Conservation (phyloP, 2,888 invertebrate genomes). For the Sinohyriopsis cumingii region DNA sequence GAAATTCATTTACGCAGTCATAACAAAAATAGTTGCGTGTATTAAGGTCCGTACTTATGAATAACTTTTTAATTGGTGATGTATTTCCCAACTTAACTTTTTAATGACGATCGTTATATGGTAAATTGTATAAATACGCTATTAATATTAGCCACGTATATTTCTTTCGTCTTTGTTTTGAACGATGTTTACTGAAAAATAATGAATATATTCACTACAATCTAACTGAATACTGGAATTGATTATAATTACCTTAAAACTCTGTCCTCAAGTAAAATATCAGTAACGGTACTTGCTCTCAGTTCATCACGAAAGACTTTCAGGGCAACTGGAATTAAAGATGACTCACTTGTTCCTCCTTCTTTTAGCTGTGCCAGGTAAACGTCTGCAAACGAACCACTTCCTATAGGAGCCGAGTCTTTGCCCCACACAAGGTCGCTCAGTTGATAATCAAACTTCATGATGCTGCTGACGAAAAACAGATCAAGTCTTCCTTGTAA, state of each 20-base stretch:
- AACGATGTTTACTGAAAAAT: too few species aligned
- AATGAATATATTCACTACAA: too few species aligned
- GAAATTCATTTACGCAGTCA: too few species aligned
- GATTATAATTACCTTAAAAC: conserved; percentile 47
- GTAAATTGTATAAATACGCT: too few species aligned
- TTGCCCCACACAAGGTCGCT: conserved; percentile 48
- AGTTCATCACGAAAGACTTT: conserved; percentile 51
- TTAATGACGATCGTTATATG: too few species aligned
- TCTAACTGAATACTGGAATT: neutral
- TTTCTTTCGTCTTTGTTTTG: too few species aligned
- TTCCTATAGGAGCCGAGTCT: conserved; percentile 41
- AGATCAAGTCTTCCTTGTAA: conserved; percentile 55
- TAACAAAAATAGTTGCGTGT: too few species aligned
- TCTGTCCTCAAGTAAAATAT: conserved; percentile 57
- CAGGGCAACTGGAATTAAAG: conserved; percentile 37
- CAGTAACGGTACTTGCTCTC: conserved; percentile 43
- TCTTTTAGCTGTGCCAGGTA: conserved; percentile 35
- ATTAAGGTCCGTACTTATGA: too few species aligned
- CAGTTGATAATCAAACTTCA: conserved; percentile 54
- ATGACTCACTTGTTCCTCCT: conserved; percentile 4
- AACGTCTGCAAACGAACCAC: conserved; percentile 61
- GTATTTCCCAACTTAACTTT: too few species aligned
- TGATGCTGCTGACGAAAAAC: conserved; percentile 55
- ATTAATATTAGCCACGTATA: too few species aligned
- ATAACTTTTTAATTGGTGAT: too few species aligned